Percentiles rank a stretch among this genome's conserved stretches.
Conservation (phyloP, 92 coral and sea anemone genomes). For the Paragorgia papillata region DNA sequence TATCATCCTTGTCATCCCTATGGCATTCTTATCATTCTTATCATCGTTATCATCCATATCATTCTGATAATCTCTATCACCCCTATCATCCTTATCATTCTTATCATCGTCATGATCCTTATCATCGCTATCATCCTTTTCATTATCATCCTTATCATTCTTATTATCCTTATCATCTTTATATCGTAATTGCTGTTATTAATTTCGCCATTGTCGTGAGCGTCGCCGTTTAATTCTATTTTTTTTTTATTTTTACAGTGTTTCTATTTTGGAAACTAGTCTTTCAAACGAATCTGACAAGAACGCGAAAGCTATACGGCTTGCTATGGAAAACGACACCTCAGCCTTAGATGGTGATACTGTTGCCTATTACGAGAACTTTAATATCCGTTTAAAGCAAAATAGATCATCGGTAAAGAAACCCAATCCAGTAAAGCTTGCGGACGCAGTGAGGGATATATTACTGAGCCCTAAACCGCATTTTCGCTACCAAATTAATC, state of each 20-base stretch:
- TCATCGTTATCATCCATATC: no score
- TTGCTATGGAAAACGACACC: conserved; percentile 78
- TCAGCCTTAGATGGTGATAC: conserved; percentile 74
- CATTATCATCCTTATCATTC: no score
- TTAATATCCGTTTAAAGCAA: conserved; percentile 72
- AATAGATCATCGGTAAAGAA: conserved; percentile 84
- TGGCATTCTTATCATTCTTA: no score
- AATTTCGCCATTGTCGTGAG: no score
- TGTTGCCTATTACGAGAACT: conserved; percentile 74
- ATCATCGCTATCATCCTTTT: no score
- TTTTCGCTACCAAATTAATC: conserved; percentile 87
- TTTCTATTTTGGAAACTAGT: conserved; percentile 84
- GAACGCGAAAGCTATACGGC: conserved; percentile 91
- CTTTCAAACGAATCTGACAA: conserved; percentile 91
- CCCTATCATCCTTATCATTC: no score
- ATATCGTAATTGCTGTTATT: no score
- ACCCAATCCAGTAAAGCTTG: conserved; percentile 71
- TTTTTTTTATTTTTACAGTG: conserved; percentile 42
- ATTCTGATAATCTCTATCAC: no score
- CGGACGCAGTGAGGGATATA: conserved; percentile 65
- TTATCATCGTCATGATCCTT: no score
- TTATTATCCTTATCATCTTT: no score
- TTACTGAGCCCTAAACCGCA: conserved; percentile 81
- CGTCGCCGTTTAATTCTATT: no score
- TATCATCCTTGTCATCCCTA: no score